phyloP scores from a whole-genome alignment of 2,113 vertebrate genomes.

The Lepus timidus region DNA sequence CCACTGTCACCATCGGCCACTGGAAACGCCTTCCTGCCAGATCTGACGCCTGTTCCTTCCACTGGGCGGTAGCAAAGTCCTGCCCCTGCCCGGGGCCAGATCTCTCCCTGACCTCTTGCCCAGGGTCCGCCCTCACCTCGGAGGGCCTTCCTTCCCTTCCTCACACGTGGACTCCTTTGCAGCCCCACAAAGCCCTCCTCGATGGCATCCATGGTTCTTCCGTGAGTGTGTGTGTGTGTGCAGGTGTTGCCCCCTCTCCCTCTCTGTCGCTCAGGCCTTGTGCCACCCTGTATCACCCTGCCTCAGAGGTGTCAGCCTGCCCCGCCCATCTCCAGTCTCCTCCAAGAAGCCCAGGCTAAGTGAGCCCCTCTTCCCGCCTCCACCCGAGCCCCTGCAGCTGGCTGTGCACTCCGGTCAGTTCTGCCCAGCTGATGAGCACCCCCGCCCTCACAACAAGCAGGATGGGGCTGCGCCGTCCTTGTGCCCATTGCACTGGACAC shows the following conservation, averaged over 20 bases:
- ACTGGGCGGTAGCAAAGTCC: background rate
- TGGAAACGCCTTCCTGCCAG: background rate
- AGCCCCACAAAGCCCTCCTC: background rate
- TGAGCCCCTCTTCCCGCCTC: background rate
- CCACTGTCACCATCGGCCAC: fast-evolving
- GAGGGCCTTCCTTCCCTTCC: background rate
- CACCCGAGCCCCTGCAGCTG: background rate
- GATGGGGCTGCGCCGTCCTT: background rate
- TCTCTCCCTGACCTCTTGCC: background rate
- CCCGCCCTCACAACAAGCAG: background rate
- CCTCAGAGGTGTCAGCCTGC: background rate
- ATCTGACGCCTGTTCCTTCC: background rate
- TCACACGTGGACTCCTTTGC: background rate
- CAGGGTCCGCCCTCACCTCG: background rate
- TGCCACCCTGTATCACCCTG: too few relatives aligned
- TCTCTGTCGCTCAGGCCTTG: background rate
- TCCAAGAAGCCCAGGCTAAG: background rate
- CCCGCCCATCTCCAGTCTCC: background rate
- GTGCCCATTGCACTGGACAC: background rate
- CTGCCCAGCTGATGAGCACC: background rate
- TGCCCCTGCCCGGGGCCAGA: fast-evolving
- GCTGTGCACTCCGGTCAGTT: too few relatives aligned
- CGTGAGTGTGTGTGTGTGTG: too few relatives aligned
- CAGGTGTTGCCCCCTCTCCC: background rate
- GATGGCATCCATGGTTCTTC: background rate